Evolutionary conservation across 2,113 vertebrate species (phyloP).

Genomic region (Pseudois nayaur): DNA sequence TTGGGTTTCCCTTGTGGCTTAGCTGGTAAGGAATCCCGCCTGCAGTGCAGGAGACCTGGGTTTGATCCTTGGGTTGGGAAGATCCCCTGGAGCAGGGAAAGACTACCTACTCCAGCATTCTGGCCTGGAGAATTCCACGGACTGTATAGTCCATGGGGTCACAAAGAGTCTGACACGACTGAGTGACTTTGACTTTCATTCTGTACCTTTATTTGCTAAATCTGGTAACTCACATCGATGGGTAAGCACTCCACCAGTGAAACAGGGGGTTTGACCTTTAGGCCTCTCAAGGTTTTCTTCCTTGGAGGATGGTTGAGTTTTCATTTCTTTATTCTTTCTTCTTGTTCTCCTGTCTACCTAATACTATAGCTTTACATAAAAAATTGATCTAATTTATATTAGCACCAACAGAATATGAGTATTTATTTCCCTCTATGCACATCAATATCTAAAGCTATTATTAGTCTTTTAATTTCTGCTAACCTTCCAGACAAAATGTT

Average conservation of each 20-base stretch:
- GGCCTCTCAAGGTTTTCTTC: neutral
- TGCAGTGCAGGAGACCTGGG: neutral
- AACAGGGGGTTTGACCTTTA: neutral
- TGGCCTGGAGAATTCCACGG: neutral
- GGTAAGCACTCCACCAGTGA: neutral
- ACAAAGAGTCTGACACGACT: neutral
- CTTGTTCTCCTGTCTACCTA: neutral
- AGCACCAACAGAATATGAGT: neutral
- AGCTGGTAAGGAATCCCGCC: neutral
- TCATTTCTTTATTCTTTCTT: neutral
- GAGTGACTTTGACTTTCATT: neutral
- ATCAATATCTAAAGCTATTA: neutral
- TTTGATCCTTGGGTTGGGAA: neutral
- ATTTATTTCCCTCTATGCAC: neutral
- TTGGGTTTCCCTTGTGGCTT: neutral
- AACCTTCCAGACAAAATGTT: neutral
- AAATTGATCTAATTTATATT: neutral
- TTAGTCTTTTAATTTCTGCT: neutral
- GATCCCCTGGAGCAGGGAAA: neutral
- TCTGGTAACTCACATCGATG: neutral
- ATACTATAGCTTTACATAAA: neutral
- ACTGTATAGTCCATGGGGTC: neutral
- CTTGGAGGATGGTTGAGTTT: neutral
- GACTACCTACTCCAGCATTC: neutral
- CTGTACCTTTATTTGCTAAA: neutral